Evolutionary conservation across 2,113 vertebrate species (phyloP).

Genomic region (Passer montanus): DNA sequence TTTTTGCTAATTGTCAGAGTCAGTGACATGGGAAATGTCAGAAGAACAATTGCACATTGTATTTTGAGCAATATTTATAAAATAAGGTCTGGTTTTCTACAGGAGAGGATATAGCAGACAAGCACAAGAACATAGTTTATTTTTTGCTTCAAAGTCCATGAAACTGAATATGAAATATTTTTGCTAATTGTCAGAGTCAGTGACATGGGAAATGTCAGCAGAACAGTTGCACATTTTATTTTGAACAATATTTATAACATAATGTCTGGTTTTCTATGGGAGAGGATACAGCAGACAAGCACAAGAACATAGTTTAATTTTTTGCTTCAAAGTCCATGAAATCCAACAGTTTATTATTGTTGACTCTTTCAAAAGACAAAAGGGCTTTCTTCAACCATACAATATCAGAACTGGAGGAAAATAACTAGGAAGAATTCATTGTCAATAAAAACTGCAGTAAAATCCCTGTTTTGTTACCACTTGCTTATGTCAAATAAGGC

Average conservation of each 20-base stretch:
- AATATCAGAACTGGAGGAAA: background rate
- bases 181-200: background rate
- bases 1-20: background rate
- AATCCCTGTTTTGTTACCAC: background rate
- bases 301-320: background rate
- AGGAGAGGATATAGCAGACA: background rate
- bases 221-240: background rate
- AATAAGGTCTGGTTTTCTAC: background rate
- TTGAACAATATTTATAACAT: background rate
- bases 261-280: background rate
- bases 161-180: background rate
- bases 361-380: background rate
- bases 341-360: background rate
- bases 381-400: background rate
- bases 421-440: background rate
- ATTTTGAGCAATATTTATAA: background rate
- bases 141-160: background rate
- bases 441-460: background rate
- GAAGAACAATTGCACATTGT: background rate
- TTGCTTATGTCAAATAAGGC: background rate
- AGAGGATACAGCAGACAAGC: background rate
- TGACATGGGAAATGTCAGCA: background rate
- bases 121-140: background rate
- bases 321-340: background rate
- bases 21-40: background rate